Base-by-base conservation (phyloP, 2,888 invertebrate genomes). In the Chalcis sispes region DNA sequence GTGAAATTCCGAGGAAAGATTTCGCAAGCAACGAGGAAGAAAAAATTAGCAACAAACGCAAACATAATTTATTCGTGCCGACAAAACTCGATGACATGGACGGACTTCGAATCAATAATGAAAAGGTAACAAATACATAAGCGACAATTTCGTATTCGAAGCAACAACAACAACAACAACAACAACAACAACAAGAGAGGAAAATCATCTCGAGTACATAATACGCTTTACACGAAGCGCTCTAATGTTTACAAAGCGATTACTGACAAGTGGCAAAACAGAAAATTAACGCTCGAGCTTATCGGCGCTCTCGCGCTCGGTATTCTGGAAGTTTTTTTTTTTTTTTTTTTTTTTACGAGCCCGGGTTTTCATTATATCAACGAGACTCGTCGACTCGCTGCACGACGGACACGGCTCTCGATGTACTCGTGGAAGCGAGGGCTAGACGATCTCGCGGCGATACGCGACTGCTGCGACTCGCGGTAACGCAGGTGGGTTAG, bases 11-110 rank as follows among this genome's bases (percentile, higher is more conserved):
- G 52, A 66, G 20, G 27, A 74, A 64, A 13, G 61, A 1, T 23
- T 54, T 27, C 13, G 18, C 18, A 61, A 61, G 23, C 56, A 15
- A 0, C 13, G 48, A 58, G 2, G 52, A 61, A 61, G 36, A 25
- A n/a, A 27, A 62, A 2, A n/a, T 8, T 27, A 13, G 13, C 3
- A 48, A 61, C 2, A 71, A 10, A 65, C 90, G 94, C 64, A 91
- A 93, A 80, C 93, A 94, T 81, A 94, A 94, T 1, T 93, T 94
- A 78, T 95, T 95, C 1, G 90, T 95, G 90, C 95, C 95, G 2
- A 91, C 91, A 46, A 91, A 91, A 80, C 89, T 95, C 74, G 93
- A 94, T 83, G 92, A 93, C 67, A 89, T 95, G 86, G 93, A 93
- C 81, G 91, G 92, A 7, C 81, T 93, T n/a, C 83, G 91, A 89